Percentiles rank a stretch among this genome's conserved stretches.
Evolutionary conservation across 2,797 vertebrate species (phyloP).

Genomic region (Limosa lapponica): DNA sequence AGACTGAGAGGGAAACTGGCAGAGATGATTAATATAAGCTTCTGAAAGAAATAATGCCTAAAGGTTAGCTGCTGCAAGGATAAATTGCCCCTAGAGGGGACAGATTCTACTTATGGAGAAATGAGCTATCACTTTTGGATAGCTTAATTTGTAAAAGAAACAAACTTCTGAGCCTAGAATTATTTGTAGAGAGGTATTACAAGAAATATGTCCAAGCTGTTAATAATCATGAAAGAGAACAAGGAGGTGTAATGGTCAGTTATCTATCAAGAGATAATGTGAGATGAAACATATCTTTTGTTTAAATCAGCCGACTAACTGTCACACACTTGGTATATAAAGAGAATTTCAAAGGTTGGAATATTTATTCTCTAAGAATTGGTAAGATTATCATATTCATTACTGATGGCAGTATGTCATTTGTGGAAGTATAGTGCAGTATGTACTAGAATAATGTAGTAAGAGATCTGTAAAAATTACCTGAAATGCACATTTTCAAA

Average conservation of each 20-base stretch:
- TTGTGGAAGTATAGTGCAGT: not conserved
- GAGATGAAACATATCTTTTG: not conserved
- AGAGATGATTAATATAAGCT: slow-evolving; percentile 24
- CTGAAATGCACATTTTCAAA: not conserved
- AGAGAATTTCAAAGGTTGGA: not conserved
- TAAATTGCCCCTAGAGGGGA: slow-evolving; percentile 16
- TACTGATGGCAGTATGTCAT: not conserved
- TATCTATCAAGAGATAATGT: slow-evolving; percentile 20
- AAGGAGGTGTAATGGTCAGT: slow-evolving; percentile 12
- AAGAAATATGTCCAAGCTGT: slow-evolving; percentile 2
- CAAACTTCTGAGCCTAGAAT: slow-evolving; percentile 3
- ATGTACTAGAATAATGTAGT: not conserved
- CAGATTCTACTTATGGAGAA: not conserved
- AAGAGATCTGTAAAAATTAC: not conserved
- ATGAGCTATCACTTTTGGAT: slow-evolving; percentile 39
- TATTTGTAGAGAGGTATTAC: slow-evolving; percentile 39
- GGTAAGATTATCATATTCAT: not conserved
- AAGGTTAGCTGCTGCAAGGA: slow-evolving; percentile 33
- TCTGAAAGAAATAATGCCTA: slow-evolving; percentile 46
- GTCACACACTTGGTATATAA: not conserved
- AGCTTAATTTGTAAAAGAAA: slow-evolving; percentile 56
- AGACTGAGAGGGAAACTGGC: not conserved
- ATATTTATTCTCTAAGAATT: not conserved
- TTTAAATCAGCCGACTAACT: not conserved
- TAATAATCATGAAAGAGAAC: slow-evolving; percentile 33